phyloP scores from a whole-genome alignment of 2,113 vertebrate species.

The Gavialis gangeticus region DNA sequence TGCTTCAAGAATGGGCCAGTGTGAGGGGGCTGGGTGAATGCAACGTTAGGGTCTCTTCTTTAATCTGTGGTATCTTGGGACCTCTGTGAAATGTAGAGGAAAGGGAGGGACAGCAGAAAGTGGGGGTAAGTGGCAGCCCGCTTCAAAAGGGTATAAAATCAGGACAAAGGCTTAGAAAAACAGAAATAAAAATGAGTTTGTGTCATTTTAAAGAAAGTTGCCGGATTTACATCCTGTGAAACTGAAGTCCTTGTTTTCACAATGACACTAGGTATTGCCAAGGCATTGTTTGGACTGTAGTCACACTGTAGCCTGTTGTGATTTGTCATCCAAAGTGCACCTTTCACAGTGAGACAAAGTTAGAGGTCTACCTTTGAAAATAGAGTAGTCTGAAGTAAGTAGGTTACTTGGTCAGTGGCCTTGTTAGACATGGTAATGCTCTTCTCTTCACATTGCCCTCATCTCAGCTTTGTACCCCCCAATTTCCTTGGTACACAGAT shows the following conservation, averaged over 20 bases:
- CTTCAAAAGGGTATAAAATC: neutral
- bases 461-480: slow-evolving; percentile 28
- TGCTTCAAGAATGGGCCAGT: neutral
- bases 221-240: neutral
- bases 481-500: neutral
- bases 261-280: neutral
- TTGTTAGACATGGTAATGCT: slow-evolving; percentile 48
- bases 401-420: slow-evolving; percentile 46
- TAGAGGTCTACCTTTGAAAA: neutral
- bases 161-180: neutral
- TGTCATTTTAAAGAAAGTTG: neutral
- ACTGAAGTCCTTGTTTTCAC: neutral
- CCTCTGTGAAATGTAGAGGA: neutral
- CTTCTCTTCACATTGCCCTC: slow-evolving; percentile 47
- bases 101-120: neutral
- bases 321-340: slow-evolving; percentile 27
- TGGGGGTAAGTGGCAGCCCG: neutral
- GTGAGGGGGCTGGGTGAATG: neutral
- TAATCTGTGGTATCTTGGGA: neutral
- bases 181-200: neutral
- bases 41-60: neutral
- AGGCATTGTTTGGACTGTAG: neutral
- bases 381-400: slow-evolving; percentile 26
- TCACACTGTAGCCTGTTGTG: neutral
- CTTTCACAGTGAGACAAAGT: slow-evolving; percentile 8